These are phyloP conservation scores for Erebia epiphron DNA, from an alignment of 2,888 invertebrate genomes.

Conservation along the genomic window DNA sequence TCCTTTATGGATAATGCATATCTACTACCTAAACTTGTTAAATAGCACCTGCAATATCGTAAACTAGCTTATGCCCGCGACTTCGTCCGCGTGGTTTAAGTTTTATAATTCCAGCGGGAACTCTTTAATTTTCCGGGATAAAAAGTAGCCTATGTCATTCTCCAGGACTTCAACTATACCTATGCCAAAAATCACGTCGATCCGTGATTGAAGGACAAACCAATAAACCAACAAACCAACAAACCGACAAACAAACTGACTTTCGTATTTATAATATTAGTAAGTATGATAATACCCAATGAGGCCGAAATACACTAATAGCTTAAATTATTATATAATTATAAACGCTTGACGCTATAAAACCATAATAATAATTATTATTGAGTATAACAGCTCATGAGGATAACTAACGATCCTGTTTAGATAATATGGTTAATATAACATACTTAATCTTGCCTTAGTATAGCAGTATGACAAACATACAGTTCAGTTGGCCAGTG, in stretches of 20 bases:
- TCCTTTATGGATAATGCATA: slow-evolving; percentile 15
- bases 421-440: slow-evolving; percentile 23
- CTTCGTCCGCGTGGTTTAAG: too few species aligned
- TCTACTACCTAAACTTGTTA: background rate
- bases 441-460: slow-evolving; percentile 19
- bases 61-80: too few species aligned
- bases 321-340: background rate
- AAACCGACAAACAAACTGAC: too few species aligned
- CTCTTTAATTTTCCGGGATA: too few species aligned
- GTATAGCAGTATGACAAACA: slow-evolving; percentile 24
- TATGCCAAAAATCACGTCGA: too few species aligned
- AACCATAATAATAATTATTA: slow-evolving; percentile 6
- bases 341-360: slow-evolving; percentile 21
- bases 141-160: too few species aligned
- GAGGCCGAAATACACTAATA: background rate
- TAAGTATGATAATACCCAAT: slow-evolving; percentile 8
- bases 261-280: too few species aligned
- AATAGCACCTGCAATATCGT: background rate
- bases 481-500: background rate
- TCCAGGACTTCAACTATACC: too few species aligned
- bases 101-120: too few species aligned
- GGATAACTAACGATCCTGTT: slow-evolving; percentile 28
- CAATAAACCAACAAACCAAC: too few species aligned
- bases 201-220: too few species aligned
- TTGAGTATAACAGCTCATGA: background rate